Percentiles rank a stretch among this genome's conserved stretches.
Evolutionary conservation across 1,140 invertebrate genomes (phyloP).

Genomic region (Nasonia vitripennis): DNA sequence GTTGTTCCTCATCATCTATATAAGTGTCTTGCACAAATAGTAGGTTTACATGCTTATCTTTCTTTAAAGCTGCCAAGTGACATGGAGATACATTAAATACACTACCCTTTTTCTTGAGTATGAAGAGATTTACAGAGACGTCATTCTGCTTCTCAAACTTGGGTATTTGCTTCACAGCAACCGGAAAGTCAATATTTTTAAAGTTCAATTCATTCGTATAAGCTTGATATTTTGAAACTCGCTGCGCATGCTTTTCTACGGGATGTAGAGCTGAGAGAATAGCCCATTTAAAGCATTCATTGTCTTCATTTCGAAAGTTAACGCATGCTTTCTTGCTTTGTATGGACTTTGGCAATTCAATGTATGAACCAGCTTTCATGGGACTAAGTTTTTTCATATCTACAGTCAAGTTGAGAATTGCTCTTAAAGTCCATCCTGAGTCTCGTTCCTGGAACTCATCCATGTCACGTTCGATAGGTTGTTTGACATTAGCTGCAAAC

Average conservation of each 20-base stretch:
- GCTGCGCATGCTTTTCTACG: background rate
- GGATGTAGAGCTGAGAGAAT: background rate
- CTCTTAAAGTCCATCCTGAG: constrained; percentile 32
- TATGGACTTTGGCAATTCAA: too few relatives aligned
- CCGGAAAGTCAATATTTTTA: constrained; percentile 11
- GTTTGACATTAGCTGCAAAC: background rate
- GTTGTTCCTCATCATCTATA: background rate
- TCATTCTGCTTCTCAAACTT: constrained; percentile 48
- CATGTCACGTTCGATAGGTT: background rate
- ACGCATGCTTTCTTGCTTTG: too few relatives aligned
- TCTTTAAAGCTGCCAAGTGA: constrained; percentile 20
- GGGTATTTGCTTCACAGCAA: background rate
- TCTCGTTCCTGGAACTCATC: constrained; percentile 43
- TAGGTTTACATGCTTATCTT: background rate
- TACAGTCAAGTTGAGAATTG: too few relatives aligned
- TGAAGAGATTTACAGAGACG: constrained; percentile 59
- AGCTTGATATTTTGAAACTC: background rate
- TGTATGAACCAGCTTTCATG: too few relatives aligned
- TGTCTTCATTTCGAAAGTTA: too few relatives aligned
- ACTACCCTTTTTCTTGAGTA: constrained; percentile 9
- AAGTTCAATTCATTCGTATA: background rate
- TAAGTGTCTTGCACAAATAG: background rate
- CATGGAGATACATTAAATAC: background rate
- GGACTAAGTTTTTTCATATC: too few relatives aligned
- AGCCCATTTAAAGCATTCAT: too few relatives aligned